Evolutionary conservation across 2,113 vertebrate species (phyloP).

Genomic region (Caretta caretta): DNA sequence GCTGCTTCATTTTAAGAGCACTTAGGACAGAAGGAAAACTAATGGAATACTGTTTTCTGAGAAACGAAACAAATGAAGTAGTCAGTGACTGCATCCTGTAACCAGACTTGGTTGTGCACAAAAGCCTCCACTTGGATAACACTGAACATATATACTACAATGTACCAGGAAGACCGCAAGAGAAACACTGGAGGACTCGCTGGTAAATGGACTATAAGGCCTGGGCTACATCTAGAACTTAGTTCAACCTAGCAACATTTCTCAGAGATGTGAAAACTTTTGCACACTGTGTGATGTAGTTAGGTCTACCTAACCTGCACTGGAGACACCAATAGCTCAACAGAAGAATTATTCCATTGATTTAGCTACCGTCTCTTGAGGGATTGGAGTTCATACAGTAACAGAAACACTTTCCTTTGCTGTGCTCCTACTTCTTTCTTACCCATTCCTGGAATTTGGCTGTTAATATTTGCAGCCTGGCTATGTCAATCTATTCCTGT

Average conservation of each 20-base stretch:
- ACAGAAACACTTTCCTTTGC: neutral
- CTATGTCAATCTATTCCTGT: neutral
- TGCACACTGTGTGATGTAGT: neutral
- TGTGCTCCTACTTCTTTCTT: neutral
- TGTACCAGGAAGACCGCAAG: neutral
- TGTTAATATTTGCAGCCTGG: neutral
- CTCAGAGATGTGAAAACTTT: neutral
- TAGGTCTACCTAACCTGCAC: neutral
- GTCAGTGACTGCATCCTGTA: neutral
- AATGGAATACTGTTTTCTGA: neutral
- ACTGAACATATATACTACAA: neutral
- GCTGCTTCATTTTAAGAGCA: neutral
- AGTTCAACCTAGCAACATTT: neutral
- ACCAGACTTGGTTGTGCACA: rapidly evolving
- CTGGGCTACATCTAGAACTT: neutral
- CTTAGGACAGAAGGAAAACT: neutral
- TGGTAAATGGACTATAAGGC: neutral
- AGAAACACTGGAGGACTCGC: neutral
- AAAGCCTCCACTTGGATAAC: neutral
- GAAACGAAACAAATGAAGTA: neutral
- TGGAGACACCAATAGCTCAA: neutral
- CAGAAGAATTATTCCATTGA: neutral
- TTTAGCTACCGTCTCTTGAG: neutral
- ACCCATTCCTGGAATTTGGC: neutral
- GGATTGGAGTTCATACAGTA: neutral